Evolutionary conservation across 1,140 invertebrate species (phyloP).

Genomic region (Drosophila lacertosa): DNA sequence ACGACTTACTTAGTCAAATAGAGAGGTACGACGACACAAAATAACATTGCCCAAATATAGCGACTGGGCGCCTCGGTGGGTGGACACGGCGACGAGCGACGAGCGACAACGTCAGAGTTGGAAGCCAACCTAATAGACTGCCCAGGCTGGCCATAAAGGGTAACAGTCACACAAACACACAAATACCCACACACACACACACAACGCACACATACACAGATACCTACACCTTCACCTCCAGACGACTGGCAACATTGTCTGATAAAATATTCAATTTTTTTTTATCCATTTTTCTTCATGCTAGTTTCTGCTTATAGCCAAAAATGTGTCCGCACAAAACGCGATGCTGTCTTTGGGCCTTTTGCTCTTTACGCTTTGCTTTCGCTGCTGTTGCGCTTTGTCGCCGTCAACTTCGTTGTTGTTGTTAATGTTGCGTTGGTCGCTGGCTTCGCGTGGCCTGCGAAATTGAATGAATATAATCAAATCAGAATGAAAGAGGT

Average conservation of each 20-base stretch:
- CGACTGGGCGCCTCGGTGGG: constrained; percentile 1
- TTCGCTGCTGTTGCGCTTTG: constrained; percentile 56
- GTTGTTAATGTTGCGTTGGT: constrained; percentile 4
- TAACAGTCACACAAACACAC: constrained; percentile 30
- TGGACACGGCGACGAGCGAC: background rate
- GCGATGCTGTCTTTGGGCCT: constrained; percentile 13
- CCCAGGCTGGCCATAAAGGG: constrained; percentile 49
- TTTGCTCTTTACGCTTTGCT: constrained; percentile 34
- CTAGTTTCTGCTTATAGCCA: background rate
- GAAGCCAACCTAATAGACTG: constrained; percentile 56
- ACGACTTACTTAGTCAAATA: constrained; percentile 76
- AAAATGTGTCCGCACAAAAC: constrained; percentile 29
- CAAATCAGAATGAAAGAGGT: constrained; percentile 72
- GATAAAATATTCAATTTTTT: constrained; percentile 44
- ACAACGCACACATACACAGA: constrained; percentile 6
- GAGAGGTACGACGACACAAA: constrained; percentile 50
- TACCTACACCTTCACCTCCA: too few relatives aligned
- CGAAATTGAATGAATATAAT: constrained; percentile 78
- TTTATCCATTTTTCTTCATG: background rate
- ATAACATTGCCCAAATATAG: constrained; percentile 54
- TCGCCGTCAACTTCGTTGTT: constrained; percentile 10
- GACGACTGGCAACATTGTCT: background rate
- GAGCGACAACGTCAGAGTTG: background rate
- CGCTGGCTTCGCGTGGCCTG: constrained; percentile 54
- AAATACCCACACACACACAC: constrained; percentile 12